Conservation (phyloP, 2,888 invertebrate genomes). For the Arenicola marina region DNA sequence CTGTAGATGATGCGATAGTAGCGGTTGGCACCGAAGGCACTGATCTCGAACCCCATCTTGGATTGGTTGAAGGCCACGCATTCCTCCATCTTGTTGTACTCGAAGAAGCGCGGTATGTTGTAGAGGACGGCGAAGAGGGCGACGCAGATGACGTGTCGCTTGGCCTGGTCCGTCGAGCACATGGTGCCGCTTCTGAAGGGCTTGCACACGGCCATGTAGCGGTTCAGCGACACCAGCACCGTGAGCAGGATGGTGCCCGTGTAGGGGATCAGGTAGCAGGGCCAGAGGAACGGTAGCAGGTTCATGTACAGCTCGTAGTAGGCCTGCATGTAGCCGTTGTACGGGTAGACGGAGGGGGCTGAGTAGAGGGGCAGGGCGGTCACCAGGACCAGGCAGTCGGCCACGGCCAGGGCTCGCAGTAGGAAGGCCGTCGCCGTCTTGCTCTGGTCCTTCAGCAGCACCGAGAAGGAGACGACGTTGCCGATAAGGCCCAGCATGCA, state of each 20-base stretch:
- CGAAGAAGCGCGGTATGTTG: constrained; percentile 41
- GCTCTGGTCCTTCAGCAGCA: constrained; percentile 27
- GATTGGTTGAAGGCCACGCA: constrained; percentile 24
- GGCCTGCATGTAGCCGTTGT: constrained; percentile 10
- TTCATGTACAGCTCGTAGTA: constrained; percentile 24
- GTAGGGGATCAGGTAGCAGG: constrained; percentile 34
- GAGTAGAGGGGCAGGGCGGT: constrained; percentile 34
- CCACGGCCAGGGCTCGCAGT: constrained; percentile 34
- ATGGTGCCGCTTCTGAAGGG: constrained; percentile 26
- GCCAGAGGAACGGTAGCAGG: constrained; percentile 36
- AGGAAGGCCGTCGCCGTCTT: constrained; percentile 32
- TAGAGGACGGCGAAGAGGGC: constrained; percentile 35
- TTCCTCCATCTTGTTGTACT: constrained; percentile 28
- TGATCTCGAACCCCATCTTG: constrained; percentile 24
- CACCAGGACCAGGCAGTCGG: constrained; percentile 35
- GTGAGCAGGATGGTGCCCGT: constrained; percentile 37
- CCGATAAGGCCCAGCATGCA: constrained; percentile 35
- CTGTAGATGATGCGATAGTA: constrained; percentile 36
- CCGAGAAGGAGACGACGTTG: constrained; percentile 33
- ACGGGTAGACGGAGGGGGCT: constrained; percentile 26
- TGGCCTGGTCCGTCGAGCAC: constrained; percentile 18
- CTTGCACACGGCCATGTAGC: constrained; percentile 38
- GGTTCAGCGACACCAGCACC: constrained; percentile 35
- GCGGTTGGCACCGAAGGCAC: constrained; percentile 31
- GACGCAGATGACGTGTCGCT: constrained; percentile 28